These are phyloP conservation scores for Clarias platycephalus DNA, from an alignment of 2,797 vertebrate genomes.

Conservation along the genomic window DNA sequence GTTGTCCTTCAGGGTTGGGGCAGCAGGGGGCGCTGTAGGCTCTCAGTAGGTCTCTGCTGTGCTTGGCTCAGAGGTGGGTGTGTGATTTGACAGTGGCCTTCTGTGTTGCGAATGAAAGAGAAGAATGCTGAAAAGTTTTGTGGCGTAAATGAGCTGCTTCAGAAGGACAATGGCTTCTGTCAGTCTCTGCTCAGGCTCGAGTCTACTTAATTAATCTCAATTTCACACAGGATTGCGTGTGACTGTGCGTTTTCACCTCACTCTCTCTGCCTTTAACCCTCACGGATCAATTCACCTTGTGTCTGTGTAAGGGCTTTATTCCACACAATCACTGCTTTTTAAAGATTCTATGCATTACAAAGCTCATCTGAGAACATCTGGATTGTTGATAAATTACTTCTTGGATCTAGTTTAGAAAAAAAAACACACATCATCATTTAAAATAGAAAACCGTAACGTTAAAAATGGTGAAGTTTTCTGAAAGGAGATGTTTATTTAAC, in stretches of 20 bases:
- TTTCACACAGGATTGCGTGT: slow-evolving; percentile 14
- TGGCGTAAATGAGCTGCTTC: slow-evolving; percentile 34
- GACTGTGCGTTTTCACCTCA: neutral
- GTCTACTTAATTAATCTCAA: slow-evolving; percentile 33
- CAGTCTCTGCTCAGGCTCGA: slow-evolving; percentile 24
- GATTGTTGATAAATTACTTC: neutral
- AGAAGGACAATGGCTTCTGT: slow-evolving; percentile 33
- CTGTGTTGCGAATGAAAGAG: slow-evolving; percentile 29
- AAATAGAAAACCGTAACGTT: neutral
- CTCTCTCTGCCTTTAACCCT: neutral
- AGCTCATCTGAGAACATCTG: slow-evolving; percentile 13
- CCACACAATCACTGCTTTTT: neutral
- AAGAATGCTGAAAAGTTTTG: slow-evolving; percentile 35
- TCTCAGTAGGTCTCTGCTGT: slow-evolving; percentile 34
- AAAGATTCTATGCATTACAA: neutral
- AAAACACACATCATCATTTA: neutral
- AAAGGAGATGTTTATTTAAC: neutral
- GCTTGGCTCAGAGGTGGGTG: neutral
- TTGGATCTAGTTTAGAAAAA: neutral
- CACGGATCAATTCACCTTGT: slow-evolving; percentile 11
- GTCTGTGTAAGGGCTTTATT: neutral
- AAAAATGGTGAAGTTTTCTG: neutral
- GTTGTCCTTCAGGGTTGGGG: slow-evolving; percentile 14
- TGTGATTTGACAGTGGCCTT: slow-evolving; percentile 33
- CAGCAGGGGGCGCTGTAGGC: slow-evolving; percentile 69